A percentile compares a stretch with the other conserved stretches of the same genome.
phyloP scores from a whole-genome alignment of 2,113 vertebrate genomes.

The Haemorhous mexicanus region DNA sequence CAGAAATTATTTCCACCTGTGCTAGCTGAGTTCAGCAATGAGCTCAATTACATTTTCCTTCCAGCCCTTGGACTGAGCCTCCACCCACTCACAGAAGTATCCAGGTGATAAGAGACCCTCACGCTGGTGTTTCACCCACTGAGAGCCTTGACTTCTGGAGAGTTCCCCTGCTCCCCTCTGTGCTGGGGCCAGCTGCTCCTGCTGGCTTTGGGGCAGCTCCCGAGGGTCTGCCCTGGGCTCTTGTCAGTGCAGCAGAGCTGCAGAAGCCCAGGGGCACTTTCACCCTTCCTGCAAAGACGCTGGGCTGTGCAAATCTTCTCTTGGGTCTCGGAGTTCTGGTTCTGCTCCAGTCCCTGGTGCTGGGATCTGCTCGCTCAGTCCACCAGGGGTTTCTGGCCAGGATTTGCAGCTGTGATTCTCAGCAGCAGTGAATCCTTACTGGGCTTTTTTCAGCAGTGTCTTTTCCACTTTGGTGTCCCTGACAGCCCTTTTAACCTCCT shows the following conservation, averaged over 20 bases:
- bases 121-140: accelerated
- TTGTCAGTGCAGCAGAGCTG: background rate
- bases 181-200: background rate
- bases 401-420: background rate
- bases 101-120: background rate
- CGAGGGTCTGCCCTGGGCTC: background rate
- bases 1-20: background rate
- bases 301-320: background rate
- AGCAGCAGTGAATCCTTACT: background rate
- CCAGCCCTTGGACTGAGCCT: background rate
- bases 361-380: accelerated
- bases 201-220: background rate
- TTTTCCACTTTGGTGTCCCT: background rate
- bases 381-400: background rate
- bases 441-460: background rate
- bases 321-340: background rate
- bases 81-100: background rate
- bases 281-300: background rate
- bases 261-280: accelerated
- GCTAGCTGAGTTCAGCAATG: background rate
- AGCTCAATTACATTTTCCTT: background rate
- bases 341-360: background rate
- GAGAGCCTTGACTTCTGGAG: background rate
- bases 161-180: background rate
- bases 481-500: background rate